A percentile compares a stretch with the other conserved stretches of the same genome.
Evolutionary conservation across 2,113 vertebrate genomes (phyloP).

Genomic region (Grammomys surdaster): DNA sequence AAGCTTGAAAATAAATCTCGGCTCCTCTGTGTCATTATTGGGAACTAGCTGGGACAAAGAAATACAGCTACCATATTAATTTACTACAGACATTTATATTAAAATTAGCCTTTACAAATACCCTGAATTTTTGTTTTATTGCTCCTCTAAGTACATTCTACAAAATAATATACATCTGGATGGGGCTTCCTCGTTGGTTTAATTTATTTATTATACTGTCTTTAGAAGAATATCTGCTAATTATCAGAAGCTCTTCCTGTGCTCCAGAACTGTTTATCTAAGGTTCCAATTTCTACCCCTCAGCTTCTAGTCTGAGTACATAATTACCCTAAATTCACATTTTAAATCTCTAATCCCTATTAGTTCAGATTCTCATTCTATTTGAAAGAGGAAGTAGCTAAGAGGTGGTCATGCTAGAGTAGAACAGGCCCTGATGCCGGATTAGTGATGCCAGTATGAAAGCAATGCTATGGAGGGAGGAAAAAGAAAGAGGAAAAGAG

Average conservation of each 20-base stretch:
- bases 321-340: not conserved
- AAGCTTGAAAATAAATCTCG: too few species aligned
- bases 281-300: not conserved
- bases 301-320: not conserved
- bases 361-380: not conserved
- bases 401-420: not conserved
- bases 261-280: not conserved
- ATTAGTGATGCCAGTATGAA: not conserved
- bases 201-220: not conserved
- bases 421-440: accelerated
- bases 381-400: not conserved
- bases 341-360: not conserved
- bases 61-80: too few species aligned
- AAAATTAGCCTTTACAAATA: too few species aligned
- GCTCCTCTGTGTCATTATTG: too few species aligned
- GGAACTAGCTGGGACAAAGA: too few species aligned
- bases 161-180: not conserved
- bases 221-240: not conserved
- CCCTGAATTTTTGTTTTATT: not conserved
- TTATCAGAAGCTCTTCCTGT: not conserved
- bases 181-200: not conserved
- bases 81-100: too few species aligned
- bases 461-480: not conserved
- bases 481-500: not conserved
- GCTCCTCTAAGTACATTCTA: not conserved